A percentile compares a stretch with the other conserved stretches of the same genome.
These are phyloP conservation scores for Thunnus maccoyii DNA, from an alignment of 2,113 vertebrate genomes.

Conservation along the genomic window DNA sequence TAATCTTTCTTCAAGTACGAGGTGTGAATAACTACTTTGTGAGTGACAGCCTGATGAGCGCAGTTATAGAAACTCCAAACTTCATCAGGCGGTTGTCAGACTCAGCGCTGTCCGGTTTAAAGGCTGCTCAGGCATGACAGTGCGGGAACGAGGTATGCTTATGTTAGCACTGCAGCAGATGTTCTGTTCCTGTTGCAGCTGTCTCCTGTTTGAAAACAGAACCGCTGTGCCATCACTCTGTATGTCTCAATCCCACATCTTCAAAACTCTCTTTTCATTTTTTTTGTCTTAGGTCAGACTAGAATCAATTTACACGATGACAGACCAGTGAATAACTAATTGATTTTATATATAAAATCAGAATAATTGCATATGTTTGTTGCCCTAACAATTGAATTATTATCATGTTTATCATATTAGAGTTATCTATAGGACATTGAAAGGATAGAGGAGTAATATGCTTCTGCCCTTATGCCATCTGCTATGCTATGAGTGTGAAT, in stretches of 20 bases:
- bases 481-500: not conserved
- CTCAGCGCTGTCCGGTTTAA: conserved; percentile 56
- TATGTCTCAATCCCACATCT: conserved; percentile 52
- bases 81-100: conserved; percentile 71
- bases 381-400: not conserved
- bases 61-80: conserved; percentile 62
- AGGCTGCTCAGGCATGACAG: conserved; percentile 68
- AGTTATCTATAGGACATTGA: not conserved
- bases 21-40: conserved; percentile 61
- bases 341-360: not conserved
- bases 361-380: not conserved
- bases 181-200: conserved; percentile 71
- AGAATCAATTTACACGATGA: conserved; percentile 25
- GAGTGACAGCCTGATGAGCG: conserved; percentile 68
- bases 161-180: conserved; percentile 73
- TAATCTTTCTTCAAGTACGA: conserved; percentile 54
- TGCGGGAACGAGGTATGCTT: conserved; percentile 43
- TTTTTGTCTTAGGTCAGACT: not conserved
- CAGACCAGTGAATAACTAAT: not conserved
- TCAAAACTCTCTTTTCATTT: not conserved
- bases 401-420: not conserved
- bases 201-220: conserved; percentile 64
- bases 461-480: not conserved
- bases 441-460: not conserved
- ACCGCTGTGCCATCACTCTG: conserved; percentile 9